Evolutionary conservation across 2,888 invertebrate genomes (phyloP), one percentile per base, ranked within the genome.

Genomic region (Dendrolimus pini): DNA sequence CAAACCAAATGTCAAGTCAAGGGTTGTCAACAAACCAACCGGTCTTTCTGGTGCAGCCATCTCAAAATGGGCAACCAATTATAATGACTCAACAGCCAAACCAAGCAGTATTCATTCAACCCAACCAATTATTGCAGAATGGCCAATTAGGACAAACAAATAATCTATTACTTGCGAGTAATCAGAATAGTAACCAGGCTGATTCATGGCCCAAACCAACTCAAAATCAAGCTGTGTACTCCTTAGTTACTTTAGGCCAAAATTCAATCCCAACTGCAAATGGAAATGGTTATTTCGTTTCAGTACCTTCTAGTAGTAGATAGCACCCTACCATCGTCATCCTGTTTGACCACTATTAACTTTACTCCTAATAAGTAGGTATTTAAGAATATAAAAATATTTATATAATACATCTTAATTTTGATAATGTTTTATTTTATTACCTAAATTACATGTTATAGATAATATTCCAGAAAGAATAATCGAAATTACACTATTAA

Each of bases 271-370:
- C 54, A 3, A 54, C 9, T 47, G 47, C 47, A 47, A 61, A 58
- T 58, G 58, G 63, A 7, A 62, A 65, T 18, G 65, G 63, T 7
- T 65, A 69, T 41, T 65, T 70, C 53, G 61, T 74, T 41, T 72
- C 75, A 18, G 64, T 72, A 6, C 70, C 68, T 60, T 64, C 67
- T 59, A 56, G 9, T 47, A 12, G 47, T 30, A 30, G 30, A 30
- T 30, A 30, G 6, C 3, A 30, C 30, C 30, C 3, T 3, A 30
- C 30, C 14, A 14, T 14, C 14, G 30, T 6, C 30, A 30, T 30
- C 6, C 30, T 30, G 30, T 6, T 30, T 30, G 30, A 30, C 3
- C 3, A 30, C 30, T 30, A 3, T 30, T 30, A 30, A 30, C 3
- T 18, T 18, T 18, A 18, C 18, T 30, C 30, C 3, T 30, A 30